Base-by-base conservation (phyloP, 2,797 vertebrate genomes). In the Cyprinella venusta region DNA sequence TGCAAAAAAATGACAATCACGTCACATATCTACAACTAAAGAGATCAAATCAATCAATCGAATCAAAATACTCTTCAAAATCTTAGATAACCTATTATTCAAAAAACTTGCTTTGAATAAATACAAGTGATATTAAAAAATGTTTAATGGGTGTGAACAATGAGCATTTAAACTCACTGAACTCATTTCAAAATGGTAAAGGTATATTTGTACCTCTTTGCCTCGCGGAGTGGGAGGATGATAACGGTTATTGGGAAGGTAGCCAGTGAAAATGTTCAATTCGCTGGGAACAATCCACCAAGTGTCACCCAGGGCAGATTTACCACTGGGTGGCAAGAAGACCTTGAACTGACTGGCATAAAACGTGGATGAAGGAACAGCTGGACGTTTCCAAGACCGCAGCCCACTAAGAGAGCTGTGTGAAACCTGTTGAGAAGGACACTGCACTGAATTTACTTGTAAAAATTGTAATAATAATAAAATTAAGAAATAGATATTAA, bases 231-330 rank as follows among this genome's bases (percentile, higher is more conserved):
- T 81, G 0, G 97, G 97, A 45, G 98, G 97, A 87, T 98, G 97
- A 91, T 98, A 97, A 40, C 98, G 96, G 86, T 98, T 99, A 92
- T 99, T 99, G 85, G 98, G 95, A 87, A 99, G 92, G 82, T 99
- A 99, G 4, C 97, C 97, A 0, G 97, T 97, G 91, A 99, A 98
- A 93, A 98, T 96, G 87, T 96, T 99, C 83, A 99, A 91, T 84
- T 99, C 98, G 0, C 96, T 98, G 9, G 98, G 96, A 86, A 99
- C 94, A 87, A 99, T 91, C 98, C 98, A 99, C 98, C 98, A 99
- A 0, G 95, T 94, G 86, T 97, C 96, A 0, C 97, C 97, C 15
- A 96, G 92, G 59, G 94, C 93, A 1, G 87, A 59, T 42, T 96
- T 96, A 85, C 96, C 94, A 90, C 94, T 96, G 0, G 96, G 96